Percentiles rank a stretch among this genome's conserved stretches.
phyloP scores from a whole-genome alignment of 2,888 invertebrate species.

The Habrosyne pyritoides region DNA sequence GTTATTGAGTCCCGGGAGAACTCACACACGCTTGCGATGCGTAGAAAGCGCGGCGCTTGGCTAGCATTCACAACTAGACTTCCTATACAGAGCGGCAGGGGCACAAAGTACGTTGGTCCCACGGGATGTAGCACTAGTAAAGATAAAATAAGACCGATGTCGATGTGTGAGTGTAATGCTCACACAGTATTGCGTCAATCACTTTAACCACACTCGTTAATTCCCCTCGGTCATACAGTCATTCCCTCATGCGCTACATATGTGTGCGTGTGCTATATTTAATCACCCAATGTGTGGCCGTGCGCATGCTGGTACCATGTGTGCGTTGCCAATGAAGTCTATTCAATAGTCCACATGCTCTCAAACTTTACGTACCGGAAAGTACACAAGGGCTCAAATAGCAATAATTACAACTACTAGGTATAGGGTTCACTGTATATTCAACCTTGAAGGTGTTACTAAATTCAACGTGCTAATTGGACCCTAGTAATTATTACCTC shows the following conservation, averaged over 20 bases:
- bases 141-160: slow-evolving; percentile 69
- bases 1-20: slow-evolving; percentile 53
- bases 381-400: slow-evolving; percentile 22
- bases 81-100: slow-evolving; percentile 51
- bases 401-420: slow-evolving; percentile 18
- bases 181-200: slow-evolving; percentile 75
- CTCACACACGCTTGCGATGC: slow-evolving; percentile 47
- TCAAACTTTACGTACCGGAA: slow-evolving; percentile 54
- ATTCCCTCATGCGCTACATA: slow-evolving; percentile 48
- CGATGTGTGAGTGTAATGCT: slow-evolving; percentile 64
- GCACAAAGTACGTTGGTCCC: slow-evolving; percentile 71
- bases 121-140: slow-evolving; percentile 76
- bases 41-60: slow-evolving; percentile 60
- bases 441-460: slow-evolving; percentile 47
- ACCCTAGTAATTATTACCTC: slow-evolving; percentile 37
- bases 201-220: slow-evolving; percentile 65
- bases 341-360: slow-evolving; percentile 62
- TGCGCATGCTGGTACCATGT: slow-evolving; percentile 70
- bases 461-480: slow-evolving; percentile 48
- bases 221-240: slow-evolving; percentile 65
- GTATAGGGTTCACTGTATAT: slow-evolving; percentile 29
- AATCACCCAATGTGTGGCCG: slow-evolving; percentile 70
- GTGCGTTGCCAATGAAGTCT: slow-evolving; percentile 79
- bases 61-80: slow-evolving; percentile 70
- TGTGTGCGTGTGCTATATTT: slow-evolving; percentile 78